Percentiles rank a stretch among this genome's conserved stretches.
phyloP scores from a whole-genome alignment of 2,888 invertebrate species.

The Euphydryas editha region DNA sequence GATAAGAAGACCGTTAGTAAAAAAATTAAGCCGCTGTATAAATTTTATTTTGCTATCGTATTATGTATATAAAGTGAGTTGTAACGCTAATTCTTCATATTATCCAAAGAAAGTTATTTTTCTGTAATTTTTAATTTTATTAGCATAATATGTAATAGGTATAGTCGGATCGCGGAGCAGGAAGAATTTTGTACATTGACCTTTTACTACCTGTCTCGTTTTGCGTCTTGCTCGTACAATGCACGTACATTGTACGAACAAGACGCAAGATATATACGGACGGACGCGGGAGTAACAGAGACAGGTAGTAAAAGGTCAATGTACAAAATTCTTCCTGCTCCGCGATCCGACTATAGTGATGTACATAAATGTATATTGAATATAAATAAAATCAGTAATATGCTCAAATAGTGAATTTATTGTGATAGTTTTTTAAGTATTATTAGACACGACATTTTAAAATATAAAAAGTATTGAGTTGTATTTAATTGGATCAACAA shows the following conservation, averaged over 20 bases:
- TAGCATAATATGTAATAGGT: constrained; percentile 9
- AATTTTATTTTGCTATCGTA: not conserved
- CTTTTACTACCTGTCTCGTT: too few species aligned
- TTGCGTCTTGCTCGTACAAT: too few species aligned
- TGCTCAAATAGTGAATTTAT: constrained; percentile 47
- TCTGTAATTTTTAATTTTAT: not conserved
- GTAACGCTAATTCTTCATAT: too few species aligned
- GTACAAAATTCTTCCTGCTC: too few species aligned
- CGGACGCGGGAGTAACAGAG: too few species aligned
- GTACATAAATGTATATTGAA: not conserved
- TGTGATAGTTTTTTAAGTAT: constrained; percentile 40
- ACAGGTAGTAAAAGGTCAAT: too few species aligned
- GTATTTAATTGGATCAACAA: not conserved
- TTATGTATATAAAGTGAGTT: too few species aligned
- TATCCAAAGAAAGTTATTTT: constrained; percentile 1
- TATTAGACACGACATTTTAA: constrained; percentile 5
- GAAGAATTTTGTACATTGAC: too few species aligned
- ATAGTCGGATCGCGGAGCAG: too few species aligned
- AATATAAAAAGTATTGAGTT: not conserved
- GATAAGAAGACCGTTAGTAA: not conserved
- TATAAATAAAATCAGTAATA: constrained; percentile 31
- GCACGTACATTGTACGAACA: too few species aligned
- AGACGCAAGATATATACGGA: too few species aligned
- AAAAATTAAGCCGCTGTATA: not conserved
- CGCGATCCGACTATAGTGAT: not conserved